A percentile compares a stretch with the other conserved stretches of the same genome.
These are phyloP conservation scores for Drosophila monieri DNA, from an alignment of 2,888 invertebrate species.

Conservation along the genomic window DNA sequence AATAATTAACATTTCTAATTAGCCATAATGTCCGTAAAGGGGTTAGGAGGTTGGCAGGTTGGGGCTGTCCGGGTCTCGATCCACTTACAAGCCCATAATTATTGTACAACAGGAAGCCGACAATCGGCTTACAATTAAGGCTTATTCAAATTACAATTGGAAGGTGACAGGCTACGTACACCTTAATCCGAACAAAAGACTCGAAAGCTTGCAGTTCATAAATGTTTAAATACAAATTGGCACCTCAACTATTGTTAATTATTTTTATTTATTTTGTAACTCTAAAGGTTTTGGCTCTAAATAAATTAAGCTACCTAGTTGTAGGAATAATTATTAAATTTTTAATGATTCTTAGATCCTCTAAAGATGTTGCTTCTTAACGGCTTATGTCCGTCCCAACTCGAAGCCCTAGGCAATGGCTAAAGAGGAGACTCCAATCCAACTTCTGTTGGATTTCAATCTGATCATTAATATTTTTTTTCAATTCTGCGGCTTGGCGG, in stretches of 20 bases:
- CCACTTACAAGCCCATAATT: constrained; percentile 19
- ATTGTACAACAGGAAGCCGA: constrained; percentile 14
- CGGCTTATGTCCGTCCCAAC: constrained; percentile 16
- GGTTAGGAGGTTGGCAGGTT: constrained; percentile 30
- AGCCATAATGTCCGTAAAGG: not conserved
- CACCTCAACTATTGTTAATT: constrained; percentile 5
- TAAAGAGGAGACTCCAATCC: constrained; percentile 17
- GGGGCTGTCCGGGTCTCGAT: constrained; percentile 23
- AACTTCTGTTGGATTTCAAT: constrained; percentile 32
- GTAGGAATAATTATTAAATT: no score
- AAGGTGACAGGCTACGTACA: constrained; percentile 14
- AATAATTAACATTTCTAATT: not conserved
- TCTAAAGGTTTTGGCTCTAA: not conserved
- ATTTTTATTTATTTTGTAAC: not conserved
- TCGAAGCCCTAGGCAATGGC: constrained; percentile 6
- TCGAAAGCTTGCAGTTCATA: not conserved
- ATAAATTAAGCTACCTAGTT: not conserved
- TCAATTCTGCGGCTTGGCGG: constrained; percentile 12
- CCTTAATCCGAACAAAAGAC: constrained; percentile 16
- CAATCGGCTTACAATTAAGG: constrained; percentile 14
- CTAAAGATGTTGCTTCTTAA: constrained; percentile 8
- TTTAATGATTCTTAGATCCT: no score
- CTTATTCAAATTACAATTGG: constrained; percentile 17
- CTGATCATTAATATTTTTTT: constrained; percentile 31
- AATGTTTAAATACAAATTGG: not conserved